Evolutionary conservation across 2,888 invertebrate genomes (phyloP).

Genomic region (Halocaridina rubra): DNA sequence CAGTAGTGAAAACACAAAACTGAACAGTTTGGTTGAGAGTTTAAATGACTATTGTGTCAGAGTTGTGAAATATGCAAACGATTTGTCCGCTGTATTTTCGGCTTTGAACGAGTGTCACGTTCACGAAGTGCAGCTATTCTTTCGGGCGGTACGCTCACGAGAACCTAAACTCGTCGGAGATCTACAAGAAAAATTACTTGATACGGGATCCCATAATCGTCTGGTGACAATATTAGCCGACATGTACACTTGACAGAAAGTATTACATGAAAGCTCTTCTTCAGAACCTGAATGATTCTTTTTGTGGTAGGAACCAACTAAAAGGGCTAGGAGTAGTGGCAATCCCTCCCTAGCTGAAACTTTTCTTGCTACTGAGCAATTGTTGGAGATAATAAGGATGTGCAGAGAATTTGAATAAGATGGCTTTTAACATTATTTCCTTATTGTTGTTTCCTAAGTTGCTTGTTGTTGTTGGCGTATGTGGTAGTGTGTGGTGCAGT

Average conservation of each 20-base stretch:
- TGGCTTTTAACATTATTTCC: no score
- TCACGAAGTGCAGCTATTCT: constrained; percentile 57
- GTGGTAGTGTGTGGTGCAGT: no score
- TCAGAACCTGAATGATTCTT: no score
- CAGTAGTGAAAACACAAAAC: not conserved
- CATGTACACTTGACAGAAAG: constrained; percentile 53
- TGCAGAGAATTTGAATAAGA: no score
- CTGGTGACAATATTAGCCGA: constrained; percentile 55
- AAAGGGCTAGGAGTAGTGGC: no score
- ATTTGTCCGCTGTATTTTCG: constrained; percentile 35
- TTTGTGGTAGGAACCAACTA: no score
- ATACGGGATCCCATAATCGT: constrained; percentile 50
- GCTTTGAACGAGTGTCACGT: constrained; percentile 58
- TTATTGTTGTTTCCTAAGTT: no score
- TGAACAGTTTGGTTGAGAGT: constrained; percentile 17
- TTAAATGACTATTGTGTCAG: constrained; percentile 43
- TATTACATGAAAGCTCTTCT: no score
- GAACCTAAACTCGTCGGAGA: constrained; percentile 52
- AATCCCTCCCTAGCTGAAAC: no score
- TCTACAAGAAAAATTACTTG: constrained; percentile 60
- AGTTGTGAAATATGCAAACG: constrained; percentile 28
- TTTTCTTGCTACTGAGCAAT: no score
- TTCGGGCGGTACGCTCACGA: constrained; percentile 35
- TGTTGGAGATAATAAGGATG: no score
- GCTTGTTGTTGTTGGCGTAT: no score